Evolutionary conservation across 2,113 vertebrate species (phyloP), one percentile per base, ranked within the genome.

Genomic region (Azemiops feae): DNA sequence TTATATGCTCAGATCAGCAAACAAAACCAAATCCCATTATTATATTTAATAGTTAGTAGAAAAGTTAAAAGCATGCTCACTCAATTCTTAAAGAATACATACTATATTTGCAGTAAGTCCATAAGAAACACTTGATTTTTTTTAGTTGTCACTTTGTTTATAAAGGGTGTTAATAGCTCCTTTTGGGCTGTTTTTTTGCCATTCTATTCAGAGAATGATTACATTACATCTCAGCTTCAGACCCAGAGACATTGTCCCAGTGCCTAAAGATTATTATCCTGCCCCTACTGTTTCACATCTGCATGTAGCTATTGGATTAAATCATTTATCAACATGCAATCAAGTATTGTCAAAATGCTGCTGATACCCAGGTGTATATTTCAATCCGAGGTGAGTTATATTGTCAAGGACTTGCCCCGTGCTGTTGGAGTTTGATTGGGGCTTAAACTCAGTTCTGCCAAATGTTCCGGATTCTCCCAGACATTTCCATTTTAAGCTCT

Each of bases 71-170:
- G 3, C 0, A 87, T 14, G 69, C 25, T 39, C 47, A 30, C 45
- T 95, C 90, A 93, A 88, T 53, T 90, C 94, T 95, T 94, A 89
- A 0, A 0, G 69, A 88, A 95, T 39, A 58, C 45, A 43, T 93
- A 94, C 93, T 96, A 95, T 89, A 92, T 96, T 0, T 0, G 91
- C 89, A 96, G 92, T 94, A 94, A 95, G 94, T 58, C 16, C 92
- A 94, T 92, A 96, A 96, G 95, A 94, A 96, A 96, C 89, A 94
- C 91, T 95, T 95, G 94, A 96, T 96, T 96, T 95, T 50, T 95
- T 92, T 91, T 93, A 60, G 91, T 95, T 22, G 93, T 95, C 91
- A 94, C 91, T 95, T 94, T 94, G 90, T 88, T 43, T 47, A 54
- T 45, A 91, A 74, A 55, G 92, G 9, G 53, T 92, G 90, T 93